A percentile compares a stretch with the other conserved stretches of the same genome.
These are phyloP conservation scores for Crambe crambe DNA, from an alignment of 37 sponge, comb jelly and placozoan species.

Conservation along the genomic window DNA sequence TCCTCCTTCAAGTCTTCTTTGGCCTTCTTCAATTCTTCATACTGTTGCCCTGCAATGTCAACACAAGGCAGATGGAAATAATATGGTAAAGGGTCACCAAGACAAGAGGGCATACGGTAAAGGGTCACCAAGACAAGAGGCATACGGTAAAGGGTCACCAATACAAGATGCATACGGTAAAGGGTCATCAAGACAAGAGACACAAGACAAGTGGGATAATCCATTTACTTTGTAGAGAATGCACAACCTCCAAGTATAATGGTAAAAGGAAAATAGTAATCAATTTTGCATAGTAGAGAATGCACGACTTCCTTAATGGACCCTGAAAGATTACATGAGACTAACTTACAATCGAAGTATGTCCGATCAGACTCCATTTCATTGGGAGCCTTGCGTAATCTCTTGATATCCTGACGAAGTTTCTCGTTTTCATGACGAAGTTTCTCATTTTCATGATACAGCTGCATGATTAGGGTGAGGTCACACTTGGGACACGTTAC, in stretches of 20 bases:
- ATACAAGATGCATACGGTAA: neutral
- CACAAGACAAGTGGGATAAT: neutral
- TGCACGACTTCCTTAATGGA: too few species aligned
- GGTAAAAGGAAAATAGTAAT: too few species aligned
- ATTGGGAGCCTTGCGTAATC: constrained; percentile 2
- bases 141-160: neutral
- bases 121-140: neutral
- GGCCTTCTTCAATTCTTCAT: constrained; percentile 37
- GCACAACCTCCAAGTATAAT: neutral
- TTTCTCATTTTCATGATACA: constrained; percentile 20
- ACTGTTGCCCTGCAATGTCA: constrained; percentile 6
- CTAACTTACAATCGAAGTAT: constrained; percentile 25
- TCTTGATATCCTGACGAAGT: constrained; percentile 12
- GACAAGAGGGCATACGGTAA: neutral
- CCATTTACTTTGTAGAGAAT: too few species aligned
- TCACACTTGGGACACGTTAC: too few species aligned
- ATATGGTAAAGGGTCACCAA: neutral
- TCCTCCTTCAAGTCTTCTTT: constrained; percentile 18
- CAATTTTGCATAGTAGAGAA: too few species aligned
- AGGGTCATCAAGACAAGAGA: neutral
- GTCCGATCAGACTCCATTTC: constrained; percentile 17
- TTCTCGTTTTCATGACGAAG: constrained; percentile 33
- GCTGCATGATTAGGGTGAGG: too few species aligned
- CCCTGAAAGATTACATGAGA: neutral
- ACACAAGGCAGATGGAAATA: neutral